Conservation (phyloP, 1,140 invertebrate genomes). For the Pectinophora gossypiella region DNA sequence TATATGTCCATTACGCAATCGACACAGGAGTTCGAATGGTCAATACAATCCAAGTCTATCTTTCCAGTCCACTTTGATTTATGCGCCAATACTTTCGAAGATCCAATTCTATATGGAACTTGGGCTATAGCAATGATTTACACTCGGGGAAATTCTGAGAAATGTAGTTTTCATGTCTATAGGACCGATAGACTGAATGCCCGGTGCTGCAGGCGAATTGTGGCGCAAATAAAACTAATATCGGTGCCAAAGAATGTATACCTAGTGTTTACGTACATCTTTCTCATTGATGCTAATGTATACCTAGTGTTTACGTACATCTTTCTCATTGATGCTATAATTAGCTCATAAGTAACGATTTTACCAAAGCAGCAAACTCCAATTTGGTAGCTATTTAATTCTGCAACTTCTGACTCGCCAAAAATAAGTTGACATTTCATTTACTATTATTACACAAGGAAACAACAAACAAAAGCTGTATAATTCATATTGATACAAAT, state of each 20-base stretch:
- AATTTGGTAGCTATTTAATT: too few species aligned
- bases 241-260: background rate
- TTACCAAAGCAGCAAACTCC: too few species aligned
- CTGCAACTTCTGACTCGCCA: too few species aligned
- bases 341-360: too few species aligned
- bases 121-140: conserved; percentile 24
- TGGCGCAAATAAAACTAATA: background rate
- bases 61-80: conserved; percentile 32
- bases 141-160: conserved; percentile 1
- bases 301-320: too few species aligned
- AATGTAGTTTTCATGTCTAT: conserved; percentile 3
- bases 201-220: background rate
- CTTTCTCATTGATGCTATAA: too few species aligned
- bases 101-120: conserved; percentile 19
- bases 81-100: conserved; percentile 36
- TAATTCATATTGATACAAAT: too few species aligned
- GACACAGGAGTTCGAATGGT: conserved; percentile 26
- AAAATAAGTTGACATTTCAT: too few species aligned
- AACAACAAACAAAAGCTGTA: too few species aligned
- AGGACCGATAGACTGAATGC: background rate
- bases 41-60: conserved; percentile 31
- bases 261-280: too few species aligned
- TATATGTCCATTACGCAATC: conserved; percentile 43
- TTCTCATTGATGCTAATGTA: too few species aligned
- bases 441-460: too few species aligned